Percentiles rank a stretch among this genome's conserved stretches.
Evolutionary conservation across 2,888 invertebrate genomes (phyloP).

Genomic region (Hermodice carunculata): DNA sequence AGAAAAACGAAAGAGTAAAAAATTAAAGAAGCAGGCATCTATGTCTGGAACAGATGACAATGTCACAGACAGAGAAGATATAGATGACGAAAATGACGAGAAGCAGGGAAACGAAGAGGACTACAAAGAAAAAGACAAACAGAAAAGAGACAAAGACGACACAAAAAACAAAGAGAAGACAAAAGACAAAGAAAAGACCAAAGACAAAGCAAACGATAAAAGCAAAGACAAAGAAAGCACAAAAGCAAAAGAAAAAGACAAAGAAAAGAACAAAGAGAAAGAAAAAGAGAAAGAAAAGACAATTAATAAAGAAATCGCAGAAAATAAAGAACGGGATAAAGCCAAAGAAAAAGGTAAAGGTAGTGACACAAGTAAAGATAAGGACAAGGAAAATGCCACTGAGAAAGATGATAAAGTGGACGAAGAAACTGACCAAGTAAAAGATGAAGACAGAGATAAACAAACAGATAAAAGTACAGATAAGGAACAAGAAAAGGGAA

Average conservation of each 20-base stretch:
- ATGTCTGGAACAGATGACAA: too few species aligned
- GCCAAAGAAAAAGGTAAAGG: neutral
- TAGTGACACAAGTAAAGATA: neutral
- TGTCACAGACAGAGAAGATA: too few species aligned
- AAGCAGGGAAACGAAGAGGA: too few species aligned
- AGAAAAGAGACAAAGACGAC: too few species aligned
- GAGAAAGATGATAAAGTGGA: neutral
- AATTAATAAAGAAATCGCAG: neutral
- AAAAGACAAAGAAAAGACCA: too few species aligned
- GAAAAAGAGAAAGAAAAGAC: neutral
- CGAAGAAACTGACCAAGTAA: slow-evolving; percentile 1
- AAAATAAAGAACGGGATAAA: neutral
- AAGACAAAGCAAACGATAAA: slow-evolving; percentile 9
- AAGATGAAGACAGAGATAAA: neutral
- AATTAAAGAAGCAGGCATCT: too few species aligned
- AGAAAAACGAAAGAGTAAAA: too few species aligned
- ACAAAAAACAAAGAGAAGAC: too few species aligned
- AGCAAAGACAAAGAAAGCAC: slow-evolving; percentile 6
- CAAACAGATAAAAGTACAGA: neutral
- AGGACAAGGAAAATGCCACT: neutral
- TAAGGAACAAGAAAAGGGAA: neutral
- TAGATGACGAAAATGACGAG: too few species aligned
- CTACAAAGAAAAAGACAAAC: too few species aligned
- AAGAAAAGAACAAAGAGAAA: slow-evolving; percentile 11
- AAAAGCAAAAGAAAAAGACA: slow-evolving; percentile 8